Evolutionary conservation across 2,113 vertebrate genomes (phyloP).

Genomic region (Psilopogon haemacephalus): DNA sequence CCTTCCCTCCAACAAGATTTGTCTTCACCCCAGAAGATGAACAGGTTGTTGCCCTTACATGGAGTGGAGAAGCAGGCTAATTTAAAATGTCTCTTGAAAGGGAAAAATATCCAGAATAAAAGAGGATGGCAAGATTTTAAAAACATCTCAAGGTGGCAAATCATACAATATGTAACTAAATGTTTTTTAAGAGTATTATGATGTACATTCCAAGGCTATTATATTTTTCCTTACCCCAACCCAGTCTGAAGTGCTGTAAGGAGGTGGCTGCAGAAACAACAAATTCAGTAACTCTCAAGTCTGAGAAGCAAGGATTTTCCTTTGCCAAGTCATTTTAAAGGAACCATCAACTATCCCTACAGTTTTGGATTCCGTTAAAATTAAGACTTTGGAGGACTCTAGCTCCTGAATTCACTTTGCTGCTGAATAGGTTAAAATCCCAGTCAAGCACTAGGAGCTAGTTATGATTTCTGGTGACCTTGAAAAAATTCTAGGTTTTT

Average conservation of each 20-base stretch:
- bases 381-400: not conserved
- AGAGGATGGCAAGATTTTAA: not conserved
- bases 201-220: not conserved
- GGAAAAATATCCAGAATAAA: not conserved
- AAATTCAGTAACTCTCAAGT: accelerated
- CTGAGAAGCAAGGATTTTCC: not conserved
- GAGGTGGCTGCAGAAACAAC: not conserved
- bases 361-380: not conserved
- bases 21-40: not conserved
- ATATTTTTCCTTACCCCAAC: not conserved
- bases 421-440: not conserved
- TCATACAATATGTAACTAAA: not conserved
- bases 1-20: not conserved
- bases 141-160: not conserved
- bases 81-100: not conserved
- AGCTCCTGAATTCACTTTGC: not conserved
- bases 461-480: not conserved
- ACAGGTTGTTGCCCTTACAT: not conserved
- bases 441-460: not conserved
- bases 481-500: not conserved
- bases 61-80: not conserved
- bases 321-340: not conserved
- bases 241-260: not conserved
- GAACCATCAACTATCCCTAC: not conserved
- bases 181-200: not conserved